A percentile compares a stretch with the other conserved stretches of the same genome.
Conservation (phyloP, 2,888 invertebrate species). For the Lordiphosa fenestrarum region DNA sequence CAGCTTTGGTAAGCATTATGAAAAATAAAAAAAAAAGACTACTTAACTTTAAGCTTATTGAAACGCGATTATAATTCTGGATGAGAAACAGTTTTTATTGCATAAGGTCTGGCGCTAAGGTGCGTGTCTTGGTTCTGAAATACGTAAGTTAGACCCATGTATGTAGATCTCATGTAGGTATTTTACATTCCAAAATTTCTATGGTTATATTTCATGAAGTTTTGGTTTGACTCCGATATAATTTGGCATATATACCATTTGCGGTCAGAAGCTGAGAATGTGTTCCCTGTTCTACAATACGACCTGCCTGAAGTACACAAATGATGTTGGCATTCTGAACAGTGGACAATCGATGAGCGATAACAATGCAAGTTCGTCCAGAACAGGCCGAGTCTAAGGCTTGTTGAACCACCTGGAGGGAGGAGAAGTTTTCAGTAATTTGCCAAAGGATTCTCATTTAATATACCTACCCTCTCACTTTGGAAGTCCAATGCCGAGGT, state of each 20-base stretch:
- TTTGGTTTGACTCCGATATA: conserved; percentile 83
- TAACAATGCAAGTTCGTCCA: conserved; percentile 91
- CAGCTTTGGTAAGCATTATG: no score
- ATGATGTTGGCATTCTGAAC: conserved; percentile 91
- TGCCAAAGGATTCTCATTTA: neutral
- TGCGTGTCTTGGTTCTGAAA: conserved; percentile 22
- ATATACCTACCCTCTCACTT: conserved; percentile 84
- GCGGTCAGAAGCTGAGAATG: conserved; percentile 86
- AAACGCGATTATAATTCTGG: neutral
- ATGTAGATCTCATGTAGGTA: conserved; percentile 8
- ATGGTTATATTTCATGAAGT: conserved; percentile 17
- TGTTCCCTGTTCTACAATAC: conserved; percentile 87
- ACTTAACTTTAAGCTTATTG: no score
- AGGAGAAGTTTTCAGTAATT: neutral
- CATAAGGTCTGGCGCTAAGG: conserved; percentile 20
- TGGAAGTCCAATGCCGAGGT: conserved; percentile 89
- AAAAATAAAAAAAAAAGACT: no score
- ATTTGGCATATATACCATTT: conserved; percentile 84
- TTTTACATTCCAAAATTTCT: conserved; percentile 19
- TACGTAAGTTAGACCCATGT: conserved; percentile 30
- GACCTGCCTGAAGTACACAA: conserved; percentile 89
- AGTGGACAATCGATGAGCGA: conserved; percentile 92
- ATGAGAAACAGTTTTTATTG: conserved; percentile 1
- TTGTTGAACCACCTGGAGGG: conserved; percentile 86
- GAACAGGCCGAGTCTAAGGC: conserved; percentile 90